Evolutionary conservation across 2,113 vertebrate species (phyloP).

Genomic region (Mixornis gularis): DNA sequence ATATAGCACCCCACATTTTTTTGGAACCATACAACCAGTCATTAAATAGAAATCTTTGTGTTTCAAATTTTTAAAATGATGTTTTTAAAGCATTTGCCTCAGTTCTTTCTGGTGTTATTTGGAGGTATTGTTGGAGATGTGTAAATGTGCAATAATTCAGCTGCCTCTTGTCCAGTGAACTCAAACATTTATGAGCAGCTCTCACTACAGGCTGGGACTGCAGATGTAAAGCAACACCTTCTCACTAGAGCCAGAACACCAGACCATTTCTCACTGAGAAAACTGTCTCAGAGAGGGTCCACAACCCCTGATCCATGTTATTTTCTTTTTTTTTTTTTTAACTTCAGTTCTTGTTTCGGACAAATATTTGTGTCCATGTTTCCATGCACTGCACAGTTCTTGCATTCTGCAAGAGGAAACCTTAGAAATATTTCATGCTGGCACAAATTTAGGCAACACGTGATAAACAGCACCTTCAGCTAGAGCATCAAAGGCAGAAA

Average conservation of each 20-base stretch:
- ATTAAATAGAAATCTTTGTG: neutral
- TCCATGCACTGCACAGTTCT: rapidly evolving
- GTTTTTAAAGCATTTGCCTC: neutral
- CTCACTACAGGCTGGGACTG: neutral
- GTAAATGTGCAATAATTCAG: neutral
- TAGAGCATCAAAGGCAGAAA: neutral
- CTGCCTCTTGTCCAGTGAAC: neutral
- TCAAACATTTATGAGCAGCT: neutral
- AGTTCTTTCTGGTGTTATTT: neutral
- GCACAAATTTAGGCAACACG: neutral
- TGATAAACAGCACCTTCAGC: neutral
- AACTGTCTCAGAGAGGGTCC: neutral
- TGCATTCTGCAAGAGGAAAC: neutral
- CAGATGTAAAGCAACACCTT: neutral
- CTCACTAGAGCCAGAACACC: rapidly evolving
- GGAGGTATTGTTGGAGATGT: neutral
- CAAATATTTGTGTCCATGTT: neutral
- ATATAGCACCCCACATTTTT: rapidly evolving
- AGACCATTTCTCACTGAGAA: neutral
- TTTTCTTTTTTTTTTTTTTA: neutral
- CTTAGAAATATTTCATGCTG: neutral
- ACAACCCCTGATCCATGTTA: neutral
- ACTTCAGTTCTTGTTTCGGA: neutral
- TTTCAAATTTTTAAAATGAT: neutral
- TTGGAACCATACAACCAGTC: rapidly evolving